Base-by-base conservation (phyloP, 1,140 invertebrate genomes). In the Dendrolimus kikuchii region DNA sequence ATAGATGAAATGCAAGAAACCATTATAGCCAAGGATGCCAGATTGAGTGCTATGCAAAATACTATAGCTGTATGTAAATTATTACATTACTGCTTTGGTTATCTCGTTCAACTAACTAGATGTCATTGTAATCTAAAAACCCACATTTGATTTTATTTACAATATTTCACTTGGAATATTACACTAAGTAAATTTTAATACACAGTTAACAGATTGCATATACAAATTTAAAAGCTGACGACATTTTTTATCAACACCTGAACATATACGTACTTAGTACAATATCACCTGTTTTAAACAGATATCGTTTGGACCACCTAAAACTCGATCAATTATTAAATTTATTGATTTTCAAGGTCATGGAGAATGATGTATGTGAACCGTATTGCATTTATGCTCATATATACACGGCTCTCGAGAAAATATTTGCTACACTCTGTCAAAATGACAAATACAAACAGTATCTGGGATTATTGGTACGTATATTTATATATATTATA, bases 281-380 rank as follows among this genome's bases (percentile, higher is more conserved):
- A 23, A 23, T 23, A 23, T 3, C 23, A 23, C 23, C 23, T 23
- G 23, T 23, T 23, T 23, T 23, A 23, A 23, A 23, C 23, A 23
- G 23, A 23, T 23, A 23, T 23, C 23, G 23, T 23, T 23, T 23
- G 23, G 23, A 3, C 23, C 23, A 23, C 23, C 23, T 23, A 2
- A 23, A 23, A 23, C 23, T 23, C 23, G 7, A 23, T 5, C 23
- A 52, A 10, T 44, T 42, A 47, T 44, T 55, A 51, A 45, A 45
- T 8, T 57, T n/a, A 46, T 50, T 51, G 6, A 49, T 57, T 7
- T 62, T 70, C 39, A 51, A 86, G 82, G 74, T 82, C 5, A 71
- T 86, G 73, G 80, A 86, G 62, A 82, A 76, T 51, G 82, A 86
- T 49, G 66, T 81, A 5, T 86, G 78, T 59, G 82, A 86, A 56